Percentiles rank a stretch among this genome's conserved stretches.
These are phyloP conservation scores for Heteromyza rotundicornis DNA, from an alignment of 2,888 invertebrate genomes.

Conservation along the genomic window DNA sequence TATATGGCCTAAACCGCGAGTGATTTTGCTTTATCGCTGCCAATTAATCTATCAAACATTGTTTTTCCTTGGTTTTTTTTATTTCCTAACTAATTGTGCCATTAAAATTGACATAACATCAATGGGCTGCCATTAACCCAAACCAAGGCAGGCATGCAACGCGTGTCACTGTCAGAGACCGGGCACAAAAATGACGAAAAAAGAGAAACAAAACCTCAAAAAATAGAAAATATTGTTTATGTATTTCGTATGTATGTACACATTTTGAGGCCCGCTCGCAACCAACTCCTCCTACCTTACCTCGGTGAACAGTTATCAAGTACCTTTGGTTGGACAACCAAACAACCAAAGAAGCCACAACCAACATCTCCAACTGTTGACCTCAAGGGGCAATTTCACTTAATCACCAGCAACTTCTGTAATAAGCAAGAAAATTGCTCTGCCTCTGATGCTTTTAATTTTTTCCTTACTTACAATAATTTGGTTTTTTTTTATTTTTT, in stretches of 20 bases:
- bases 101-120: slow-evolving; percentile 4
- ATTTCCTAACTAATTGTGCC: slow-evolving; percentile 2
- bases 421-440: not conserved
- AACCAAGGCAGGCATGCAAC: not conserved
- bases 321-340: not conserved
- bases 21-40: too few relatives aligned
- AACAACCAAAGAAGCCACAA: too few relatives aligned
- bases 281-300: not conserved
- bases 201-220: not conserved
- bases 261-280: not conserved
- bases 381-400: slow-evolving; percentile 7
- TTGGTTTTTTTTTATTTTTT: not conserved
- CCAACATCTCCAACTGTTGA: not conserved
- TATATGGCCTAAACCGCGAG: too few relatives aligned
- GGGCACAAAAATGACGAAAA: too few relatives aligned
- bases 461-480: too few relatives aligned
- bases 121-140: not conserved
- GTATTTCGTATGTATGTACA: not conserved
- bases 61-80: not conserved
- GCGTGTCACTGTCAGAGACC: not conserved
- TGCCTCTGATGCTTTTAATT: slow-evolving; percentile 1
- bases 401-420: slow-evolving; percentile 1
- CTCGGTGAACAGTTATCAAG: not conserved
- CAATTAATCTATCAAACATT: too few relatives aligned
- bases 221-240: not conserved